Percentiles rank a stretch among this genome's conserved stretches.
Evolutionary conservation across 2,888 invertebrate genomes (phyloP).

Genomic region (Caenorhabditis japonica): DNA sequence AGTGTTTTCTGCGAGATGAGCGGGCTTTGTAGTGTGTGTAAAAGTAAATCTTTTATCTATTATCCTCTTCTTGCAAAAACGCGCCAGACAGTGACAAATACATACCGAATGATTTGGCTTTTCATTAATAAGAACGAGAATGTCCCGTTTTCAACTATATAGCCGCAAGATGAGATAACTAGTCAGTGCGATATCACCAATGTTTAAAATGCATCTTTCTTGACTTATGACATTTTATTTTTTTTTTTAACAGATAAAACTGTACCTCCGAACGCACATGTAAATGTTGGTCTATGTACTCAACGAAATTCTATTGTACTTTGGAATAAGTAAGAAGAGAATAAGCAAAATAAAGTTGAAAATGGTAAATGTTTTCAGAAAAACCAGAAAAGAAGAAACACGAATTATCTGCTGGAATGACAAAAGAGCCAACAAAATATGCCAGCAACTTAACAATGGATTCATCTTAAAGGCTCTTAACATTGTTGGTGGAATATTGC

Average conservation of each 20-base stretch:
- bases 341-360: slow-evolving; percentile 10
- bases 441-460: slow-evolving; percentile 67
- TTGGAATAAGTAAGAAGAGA: slow-evolving; percentile 83
- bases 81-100: too few relatives aligned
- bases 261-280: slow-evolving; percentile 24
- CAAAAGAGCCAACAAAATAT: slow-evolving; percentile 80
- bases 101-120: too few relatives aligned
- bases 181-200: too few relatives aligned
- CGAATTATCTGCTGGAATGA: slow-evolving; percentile 85
- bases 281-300: slow-evolving; percentile 85
- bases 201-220: too few relatives aligned
- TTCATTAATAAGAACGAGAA: too few relatives aligned
- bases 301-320: slow-evolving; percentile 88
- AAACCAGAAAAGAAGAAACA: slow-evolving; percentile 36
- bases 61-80: too few relatives aligned
- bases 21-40: too few relatives aligned
- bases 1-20: too few relatives aligned
- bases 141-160: too few relatives aligned
- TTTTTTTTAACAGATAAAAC: slow-evolving; percentile 37
- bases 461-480: slow-evolving; percentile 33
- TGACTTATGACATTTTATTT: too few relatives aligned
- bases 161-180: too few relatives aligned
- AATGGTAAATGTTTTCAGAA: slow-evolving; percentile 26
- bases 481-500: slow-evolving; percentile 80
- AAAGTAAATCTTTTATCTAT: too few relatives aligned